Evolutionary conservation across 1,140 invertebrate genomes (phyloP), one percentile per base, ranked within the genome.

Genomic region (Ostrea denselamellosa): DNA sequence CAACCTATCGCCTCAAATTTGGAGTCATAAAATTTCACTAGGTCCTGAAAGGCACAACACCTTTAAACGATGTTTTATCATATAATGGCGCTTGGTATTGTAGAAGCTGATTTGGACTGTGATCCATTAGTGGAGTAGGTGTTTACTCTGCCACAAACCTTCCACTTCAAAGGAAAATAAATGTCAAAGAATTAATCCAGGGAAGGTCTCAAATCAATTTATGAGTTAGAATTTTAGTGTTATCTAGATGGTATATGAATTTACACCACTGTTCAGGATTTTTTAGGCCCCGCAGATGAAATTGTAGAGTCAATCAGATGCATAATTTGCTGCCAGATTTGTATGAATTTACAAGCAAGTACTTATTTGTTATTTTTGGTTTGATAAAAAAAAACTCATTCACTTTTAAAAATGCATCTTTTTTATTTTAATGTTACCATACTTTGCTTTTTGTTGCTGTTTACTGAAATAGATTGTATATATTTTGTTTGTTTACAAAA

Each of bases 21-120:
- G 22, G 68, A 25, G 68, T 34, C 68, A 34, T 77, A 77, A 77
- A 77, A 77, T 28, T 77, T 25, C 68, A 77, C 12, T 34, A 77
- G 68, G 68, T 25, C 68, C 68, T 34, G 68, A 77, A 77, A 77
- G 68, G 68, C 68, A 77, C 68, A 77, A 77, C 68, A 77, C 68
- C 68, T 77, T 77, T 77, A 77, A 77, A 77, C 68, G 68, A 77
- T 77, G 28, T 77, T 77, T 77, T 77, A 77, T 77, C 68, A 77
- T 77, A 77, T 77, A 77, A 77, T 77, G 68, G 68, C 22, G 68
- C 3, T 25, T 14, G 12, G 68, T 77, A 77, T 77, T 77, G 68
- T 77, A 34, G 28, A 14, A 14, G 22, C 25, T 28, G 68, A 77
- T 77, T 77, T 77, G 68, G 28, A 34, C 68, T 28, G 25, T 34